Percentiles rank a stretch among this genome's conserved stretches.
Conservation (phyloP, 1,140 invertebrate species). For the Pantala flavescens region DNA sequence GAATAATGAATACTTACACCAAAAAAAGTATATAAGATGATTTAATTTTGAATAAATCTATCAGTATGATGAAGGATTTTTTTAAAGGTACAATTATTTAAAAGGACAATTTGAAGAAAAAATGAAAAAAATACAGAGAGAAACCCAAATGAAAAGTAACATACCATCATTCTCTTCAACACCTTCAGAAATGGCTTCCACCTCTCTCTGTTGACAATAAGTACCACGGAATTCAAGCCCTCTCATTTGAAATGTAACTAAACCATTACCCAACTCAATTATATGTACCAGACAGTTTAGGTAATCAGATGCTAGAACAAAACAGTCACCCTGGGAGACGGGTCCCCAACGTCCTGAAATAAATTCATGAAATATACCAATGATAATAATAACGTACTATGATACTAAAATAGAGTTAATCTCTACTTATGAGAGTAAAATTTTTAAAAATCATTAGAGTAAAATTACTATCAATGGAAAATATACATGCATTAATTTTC, state of each 20-base stretch:
- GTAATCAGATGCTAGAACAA: conserved; percentile 94
- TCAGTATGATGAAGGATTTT: no score
- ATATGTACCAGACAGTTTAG: conserved; percentile 97
- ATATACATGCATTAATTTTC: no score
- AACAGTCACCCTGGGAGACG: conserved; percentile 91
- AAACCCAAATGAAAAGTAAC: conserved; percentile 20
- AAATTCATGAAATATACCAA: conserved; percentile 17
- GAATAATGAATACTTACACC: conserved; percentile 18
- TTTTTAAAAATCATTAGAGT: background rate
- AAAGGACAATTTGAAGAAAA: no score
- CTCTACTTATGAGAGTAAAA: no score
- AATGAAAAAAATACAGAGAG: no score
- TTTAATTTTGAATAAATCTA: no score
- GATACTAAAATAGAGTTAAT: no score
- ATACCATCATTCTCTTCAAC: conserved; percentile 85
- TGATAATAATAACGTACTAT: background rate
- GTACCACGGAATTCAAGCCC: conserved; percentile 97
- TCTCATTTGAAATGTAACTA: conserved; percentile 96
- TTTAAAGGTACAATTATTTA: no score
- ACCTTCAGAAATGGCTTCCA: conserved; percentile 95
- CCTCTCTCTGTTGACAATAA: conserved; percentile 95
- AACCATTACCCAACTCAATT: conserved; percentile 94
- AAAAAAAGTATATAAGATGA: background rate
- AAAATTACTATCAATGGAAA: background rate
- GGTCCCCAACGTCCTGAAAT: conserved; percentile 65